Evolutionary conservation across 2,797 vertebrate genomes (phyloP).

Genomic region (Sphenodon punctatus): DNA sequence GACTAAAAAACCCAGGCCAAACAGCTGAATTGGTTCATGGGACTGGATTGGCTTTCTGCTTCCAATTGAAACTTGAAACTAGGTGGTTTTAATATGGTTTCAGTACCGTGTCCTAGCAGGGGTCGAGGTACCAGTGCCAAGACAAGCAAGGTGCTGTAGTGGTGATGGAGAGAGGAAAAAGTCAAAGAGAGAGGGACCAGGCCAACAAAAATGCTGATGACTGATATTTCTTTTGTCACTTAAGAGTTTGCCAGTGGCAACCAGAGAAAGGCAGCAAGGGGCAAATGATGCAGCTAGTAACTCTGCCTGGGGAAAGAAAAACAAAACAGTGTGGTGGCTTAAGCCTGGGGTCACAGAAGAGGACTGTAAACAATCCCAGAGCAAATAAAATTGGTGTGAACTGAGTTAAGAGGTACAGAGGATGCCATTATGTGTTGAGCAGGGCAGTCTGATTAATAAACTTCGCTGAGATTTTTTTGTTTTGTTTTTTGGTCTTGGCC

Average conservation of each 20-base stretch:
- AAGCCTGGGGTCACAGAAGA: neutral
- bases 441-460: neutral
- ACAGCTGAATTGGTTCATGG: too few species aligned
- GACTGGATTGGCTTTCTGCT: neutral
- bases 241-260: too few species aligned
- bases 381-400: neutral
- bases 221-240: neutral
- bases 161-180: neutral
- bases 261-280: too few species aligned
- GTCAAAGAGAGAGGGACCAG: neutral
- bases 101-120: neutral
- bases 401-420: neutral
- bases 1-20: too few species aligned
- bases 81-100: too few species aligned
- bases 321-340: neutral
- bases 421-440: neutral
- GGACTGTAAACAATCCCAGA: neutral
- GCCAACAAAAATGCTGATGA: neutral
- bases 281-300: neutral
- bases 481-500: slow-evolving; percentile 9
- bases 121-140: neutral
- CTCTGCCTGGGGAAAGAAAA: neutral
- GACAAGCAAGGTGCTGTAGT: neutral
- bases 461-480: neutral
- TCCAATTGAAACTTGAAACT: neutral